phyloP scores from a whole-genome alignment of 2,797 vertebrate species.

The Esox masquinongy region DNA sequence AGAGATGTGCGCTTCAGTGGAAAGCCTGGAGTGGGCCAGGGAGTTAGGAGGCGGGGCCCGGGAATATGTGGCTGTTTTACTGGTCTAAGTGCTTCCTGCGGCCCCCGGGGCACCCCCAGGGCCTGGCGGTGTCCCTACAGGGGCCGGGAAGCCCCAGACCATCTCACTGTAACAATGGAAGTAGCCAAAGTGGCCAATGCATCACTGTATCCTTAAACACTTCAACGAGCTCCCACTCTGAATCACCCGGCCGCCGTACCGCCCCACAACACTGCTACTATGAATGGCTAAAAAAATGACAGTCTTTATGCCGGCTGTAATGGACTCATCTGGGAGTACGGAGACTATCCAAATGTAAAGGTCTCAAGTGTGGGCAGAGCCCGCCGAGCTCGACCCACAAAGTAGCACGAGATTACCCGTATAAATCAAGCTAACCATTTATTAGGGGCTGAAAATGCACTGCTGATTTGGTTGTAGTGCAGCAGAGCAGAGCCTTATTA shows the following conservation, averaged over 20 bases:
- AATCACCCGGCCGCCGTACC: conserved; percentile 54
- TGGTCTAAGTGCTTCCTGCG: conserved; percentile 72
- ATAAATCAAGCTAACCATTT: conserved; percentile 80
- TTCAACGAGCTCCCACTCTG: conserved; percentile 60
- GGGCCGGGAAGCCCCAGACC: conserved; percentile 45
- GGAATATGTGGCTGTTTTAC: conserved; percentile 75
- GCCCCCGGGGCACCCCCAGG: conserved; percentile 64
- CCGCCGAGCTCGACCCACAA: conserved; percentile 53
- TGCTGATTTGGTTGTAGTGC: conserved; percentile 78
- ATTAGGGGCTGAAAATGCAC: conserved; percentile 77
- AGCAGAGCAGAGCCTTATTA: conserved; percentile 78
- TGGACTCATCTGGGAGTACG: conserved; percentile 64
- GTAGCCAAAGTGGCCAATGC: conserved; percentile 52
- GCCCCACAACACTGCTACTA: conserved; percentile 49
- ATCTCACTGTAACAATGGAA: conserved; percentile 64
- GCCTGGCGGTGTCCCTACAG: conserved; percentile 50
- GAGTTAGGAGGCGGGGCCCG: conserved; percentile 56
- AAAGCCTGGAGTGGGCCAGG: conserved; percentile 58
- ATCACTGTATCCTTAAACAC: conserved; percentile 66
- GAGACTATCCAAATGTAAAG: conserved; percentile 44
- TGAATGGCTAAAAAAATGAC: conserved; percentile 51
- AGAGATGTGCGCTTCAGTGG: conserved; percentile 59
- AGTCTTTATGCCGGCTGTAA: conserved; percentile 52
- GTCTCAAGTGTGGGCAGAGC: conserved; percentile 42
- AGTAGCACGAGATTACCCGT: conserved; percentile 61